These are phyloP conservation scores for Isaurus tuberculatus DNA, from an alignment of 92 coral and sea anemone genomes.

Conservation along the genomic window DNA sequence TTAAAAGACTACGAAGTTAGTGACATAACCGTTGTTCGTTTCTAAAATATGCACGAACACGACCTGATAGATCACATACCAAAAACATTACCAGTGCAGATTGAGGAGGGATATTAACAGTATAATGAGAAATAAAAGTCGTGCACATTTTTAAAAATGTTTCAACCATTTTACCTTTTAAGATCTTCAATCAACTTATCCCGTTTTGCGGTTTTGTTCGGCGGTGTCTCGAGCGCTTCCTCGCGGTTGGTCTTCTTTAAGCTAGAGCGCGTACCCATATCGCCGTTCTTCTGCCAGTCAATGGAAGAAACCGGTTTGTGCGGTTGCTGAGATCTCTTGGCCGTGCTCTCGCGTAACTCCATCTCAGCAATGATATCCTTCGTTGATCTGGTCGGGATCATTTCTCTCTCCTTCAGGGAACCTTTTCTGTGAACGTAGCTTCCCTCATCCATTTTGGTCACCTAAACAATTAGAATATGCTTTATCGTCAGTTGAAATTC, in stretches of 20 bases:
- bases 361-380: conserved; percentile 42
- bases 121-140: too few relatives aligned
- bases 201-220: conserved; percentile 22
- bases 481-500: neutral
- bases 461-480: neutral
- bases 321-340: conserved; percentile 20
- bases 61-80: too few relatives aligned
- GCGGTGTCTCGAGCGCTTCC: conserved; percentile 13
- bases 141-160: too few relatives aligned
- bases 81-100: too few relatives aligned
- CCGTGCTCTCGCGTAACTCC: conserved; percentile 23
- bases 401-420: conserved; percentile 34
- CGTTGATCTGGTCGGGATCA: conserved; percentile 24
- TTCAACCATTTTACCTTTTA: conserved; percentile 8
- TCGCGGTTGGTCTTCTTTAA: conserved; percentile 1
- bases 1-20: too few relatives aligned
- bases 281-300: conserved; percentile 38
- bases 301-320: conserved; percentile 32
- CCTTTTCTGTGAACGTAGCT: conserved; percentile 21
- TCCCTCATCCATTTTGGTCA: conserved; percentile 7
- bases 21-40: too few relatives aligned
- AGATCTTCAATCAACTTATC: conserved; percentile 45
- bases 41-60: too few relatives aligned
- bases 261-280: conserved; percentile 20
- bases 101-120: too few relatives aligned